phyloP scores from a whole-genome alignment of 1,140 invertebrate genomes.

The Dendroctonus valens region DNA sequence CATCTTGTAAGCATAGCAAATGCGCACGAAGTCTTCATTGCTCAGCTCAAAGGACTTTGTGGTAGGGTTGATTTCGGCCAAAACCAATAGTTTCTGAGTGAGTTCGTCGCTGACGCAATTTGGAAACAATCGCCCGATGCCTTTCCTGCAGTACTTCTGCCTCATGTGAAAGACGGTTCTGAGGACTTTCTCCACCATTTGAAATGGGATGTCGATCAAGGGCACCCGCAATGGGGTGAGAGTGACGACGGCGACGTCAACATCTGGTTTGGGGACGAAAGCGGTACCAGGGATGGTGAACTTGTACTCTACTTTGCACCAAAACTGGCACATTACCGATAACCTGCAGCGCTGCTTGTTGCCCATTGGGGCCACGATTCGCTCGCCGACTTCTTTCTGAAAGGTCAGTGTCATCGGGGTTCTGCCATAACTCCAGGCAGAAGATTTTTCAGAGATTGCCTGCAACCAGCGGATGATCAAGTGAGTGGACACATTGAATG shows the following conservation, averaged over 20 bases:
- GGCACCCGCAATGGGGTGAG: constrained; percentile 79
- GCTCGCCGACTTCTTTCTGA: constrained; percentile 92
- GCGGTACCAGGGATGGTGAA: constrained; percentile 87
- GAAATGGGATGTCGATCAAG: constrained; percentile 75
- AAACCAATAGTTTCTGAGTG: constrained; percentile 65
- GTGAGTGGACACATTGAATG: constrained; percentile 94
- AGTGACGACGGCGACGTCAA: constrained; percentile 93
- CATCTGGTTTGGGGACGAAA: constrained; percentile 92
- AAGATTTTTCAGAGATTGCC: constrained; percentile 71
- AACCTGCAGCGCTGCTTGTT: constrained; percentile 71
- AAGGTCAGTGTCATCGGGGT: constrained; percentile 92
- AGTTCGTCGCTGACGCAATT: constrained; percentile 63
- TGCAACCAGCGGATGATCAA: constrained; percentile 88
- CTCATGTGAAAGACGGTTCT: constrained; percentile 83
- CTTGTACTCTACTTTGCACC: constrained; percentile 78
- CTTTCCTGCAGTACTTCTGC: constrained; percentile 77
- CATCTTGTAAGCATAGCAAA: constrained; percentile 75
- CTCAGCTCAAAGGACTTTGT: constrained; percentile 68
- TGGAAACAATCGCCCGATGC: constrained; percentile 77
- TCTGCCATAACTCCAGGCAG: constrained; percentile 83
- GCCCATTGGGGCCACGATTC: constrained; percentile 73
- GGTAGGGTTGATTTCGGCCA: constrained; percentile 71
- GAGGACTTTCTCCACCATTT: constrained; percentile 87
- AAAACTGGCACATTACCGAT: constrained; percentile 93
- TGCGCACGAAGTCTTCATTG: constrained; percentile 73